phyloP scores from a whole-genome alignment of 2,797 vertebrate species.

The Cynodonichthys magdalenae region DNA sequence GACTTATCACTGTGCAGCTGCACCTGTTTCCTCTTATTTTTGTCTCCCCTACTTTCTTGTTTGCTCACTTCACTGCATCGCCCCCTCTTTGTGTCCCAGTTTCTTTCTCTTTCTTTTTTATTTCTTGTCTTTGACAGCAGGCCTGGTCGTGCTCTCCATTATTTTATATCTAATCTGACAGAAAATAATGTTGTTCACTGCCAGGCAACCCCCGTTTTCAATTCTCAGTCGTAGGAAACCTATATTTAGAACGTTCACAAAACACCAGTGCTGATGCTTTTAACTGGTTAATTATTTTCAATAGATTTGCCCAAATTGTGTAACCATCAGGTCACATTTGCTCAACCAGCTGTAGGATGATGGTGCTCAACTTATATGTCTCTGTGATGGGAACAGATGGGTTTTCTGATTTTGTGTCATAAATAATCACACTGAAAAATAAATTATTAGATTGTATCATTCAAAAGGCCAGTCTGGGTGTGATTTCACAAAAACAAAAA shows the following conservation, averaged over 20 bases:
- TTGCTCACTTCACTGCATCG: constrained; percentile 40
- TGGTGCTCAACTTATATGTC: neutral
- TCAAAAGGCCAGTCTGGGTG: neutral
- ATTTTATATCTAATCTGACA: constrained; percentile 42
- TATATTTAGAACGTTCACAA: constrained; percentile 9
- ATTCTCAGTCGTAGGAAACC: constrained; percentile 15
- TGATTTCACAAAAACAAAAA: neutral
- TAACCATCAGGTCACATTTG: constrained; percentile 30
- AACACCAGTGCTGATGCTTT: constrained; percentile 22
- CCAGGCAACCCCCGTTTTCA: constrained; percentile 22
- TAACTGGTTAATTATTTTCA: constrained; percentile 9
- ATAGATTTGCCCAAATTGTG: constrained; percentile 31
- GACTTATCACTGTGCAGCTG: constrained; percentile 68
- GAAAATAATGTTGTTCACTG: constrained; percentile 40
- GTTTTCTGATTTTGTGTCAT: neutral
- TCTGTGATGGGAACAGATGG: neutral
- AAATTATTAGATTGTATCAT: neutral
- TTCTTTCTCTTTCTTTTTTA: constrained; percentile 29
- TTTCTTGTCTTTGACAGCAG: constrained; percentile 1
- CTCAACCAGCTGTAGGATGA: neutral
- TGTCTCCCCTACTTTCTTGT: constrained; percentile 42
- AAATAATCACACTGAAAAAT: neutral
- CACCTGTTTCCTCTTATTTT: constrained; percentile 79
- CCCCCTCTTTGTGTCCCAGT: constrained; percentile 33
- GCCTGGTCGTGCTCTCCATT: constrained; percentile 16